These are phyloP conservation scores for Nanorana parkeri DNA, from an alignment of 2,113 vertebrate species.

Conservation along the genomic window DNA sequence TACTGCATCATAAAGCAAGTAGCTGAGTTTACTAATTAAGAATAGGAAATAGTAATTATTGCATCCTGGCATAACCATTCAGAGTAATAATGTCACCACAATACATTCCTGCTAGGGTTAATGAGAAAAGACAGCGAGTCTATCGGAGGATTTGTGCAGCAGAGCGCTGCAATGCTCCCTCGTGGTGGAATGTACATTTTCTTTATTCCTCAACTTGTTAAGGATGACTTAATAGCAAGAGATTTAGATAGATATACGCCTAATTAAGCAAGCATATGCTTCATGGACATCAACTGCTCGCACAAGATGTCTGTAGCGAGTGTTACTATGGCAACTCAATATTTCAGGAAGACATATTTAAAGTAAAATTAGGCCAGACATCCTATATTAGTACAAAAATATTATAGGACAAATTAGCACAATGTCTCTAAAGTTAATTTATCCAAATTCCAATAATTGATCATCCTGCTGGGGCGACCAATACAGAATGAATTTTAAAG, in stretches of 20 bases:
- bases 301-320: not conserved
- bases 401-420: slow-evolving; percentile 34
- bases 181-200: slow-evolving; percentile 1
- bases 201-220: slow-evolving; percentile 32
- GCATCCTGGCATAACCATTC: not conserved
- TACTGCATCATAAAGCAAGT: slow-evolving; percentile 18
- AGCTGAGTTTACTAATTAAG: slow-evolving; percentile 8
- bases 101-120: not conserved
- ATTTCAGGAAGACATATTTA: slow-evolving; percentile 29
- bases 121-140: not conserved
- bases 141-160: not conserved
- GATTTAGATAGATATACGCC: slow-evolving; percentile 26
- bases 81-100: slow-evolving; percentile 9
- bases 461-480: not conserved
- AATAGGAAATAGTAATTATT: slow-evolving; percentile 10
- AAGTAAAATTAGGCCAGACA: slow-evolving; percentile 28
- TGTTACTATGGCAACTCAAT: slow-evolving; percentile 48
- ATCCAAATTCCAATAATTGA: slow-evolving; percentile 25
- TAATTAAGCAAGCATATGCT: slow-evolving; percentile 50
- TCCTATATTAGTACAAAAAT: slow-evolving; percentile 3
- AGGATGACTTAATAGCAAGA: slow-evolving; percentile 35
- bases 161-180: not conserved
- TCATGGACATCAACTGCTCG: slow-evolving; percentile 5
- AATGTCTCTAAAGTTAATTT: not conserved
- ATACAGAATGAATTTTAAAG: slow-evolving; percentile 6